Base-by-base conservation (phyloP, 1,140 invertebrate species). In the Bathynomus jamesi region DNA sequence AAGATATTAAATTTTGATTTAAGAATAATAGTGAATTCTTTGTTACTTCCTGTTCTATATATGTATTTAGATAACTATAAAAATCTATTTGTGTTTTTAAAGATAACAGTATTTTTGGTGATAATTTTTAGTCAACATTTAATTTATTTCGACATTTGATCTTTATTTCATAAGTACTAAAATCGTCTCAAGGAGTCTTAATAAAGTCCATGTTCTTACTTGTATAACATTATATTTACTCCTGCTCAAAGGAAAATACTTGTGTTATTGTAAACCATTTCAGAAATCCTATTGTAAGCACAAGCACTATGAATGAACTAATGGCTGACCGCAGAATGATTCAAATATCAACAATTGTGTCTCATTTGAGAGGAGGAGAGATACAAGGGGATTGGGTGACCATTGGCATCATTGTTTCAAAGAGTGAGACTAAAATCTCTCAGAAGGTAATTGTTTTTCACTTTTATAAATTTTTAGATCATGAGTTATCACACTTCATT, bases 321-420 rank as follows among this genome's bases (percentile, higher is more conserved):
- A 95, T 96, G 92, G 82, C 86, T 76, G 89, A 87, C 4, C 80
- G 84, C 27, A 81, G 79, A 65, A 83, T 91, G 65, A 85, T 96
- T 0, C 87, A 85, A 67, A 85, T 94, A 80, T 85, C 87, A 0
- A 85, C 83, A 78, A 82, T 95, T 4, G 60, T 28, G 10, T 46
- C 76, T 7, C 81, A 81, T 70, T 73, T 82, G 1, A 79, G 80
- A 62, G 79, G 77, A 27, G 76, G 79, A 65, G 83, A 84, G 61
- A 78, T 84, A 24, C 80, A 82, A 63, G 81, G 81, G 76, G 92
- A 97, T 81, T 97, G 94, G 93, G 93, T 95, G 0, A 89, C 94
- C 13, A 89, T 90, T 63, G 95, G 92, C n/a, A 91, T 93, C 17
- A 81, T 97, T 53, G 88, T 93, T 13, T 75, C 79, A 62, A 95